Evolutionary conservation across 2,797 vertebrate genomes (phyloP).

Genomic region (Enteromius anoplus): DNA sequence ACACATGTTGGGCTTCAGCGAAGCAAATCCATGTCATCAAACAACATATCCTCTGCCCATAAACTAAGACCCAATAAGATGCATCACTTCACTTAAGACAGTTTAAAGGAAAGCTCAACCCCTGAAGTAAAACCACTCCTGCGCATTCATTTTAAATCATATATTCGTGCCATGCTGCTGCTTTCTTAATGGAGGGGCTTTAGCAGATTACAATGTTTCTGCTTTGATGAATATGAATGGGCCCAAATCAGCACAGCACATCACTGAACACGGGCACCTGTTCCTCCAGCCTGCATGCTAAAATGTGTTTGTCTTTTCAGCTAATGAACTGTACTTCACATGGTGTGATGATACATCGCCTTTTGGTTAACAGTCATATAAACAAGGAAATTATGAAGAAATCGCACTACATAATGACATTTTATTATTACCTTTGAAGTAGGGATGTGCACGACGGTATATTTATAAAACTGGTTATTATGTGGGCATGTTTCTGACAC

Average conservation of each 20-base stretch:
- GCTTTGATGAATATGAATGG: conserved; percentile 39
- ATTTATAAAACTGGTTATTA: neutral
- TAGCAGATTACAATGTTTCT: conserved; percentile 37
- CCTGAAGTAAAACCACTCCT: conserved; percentile 33
- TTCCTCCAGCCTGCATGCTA: conserved; percentile 9
- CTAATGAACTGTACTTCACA: conserved; percentile 7
- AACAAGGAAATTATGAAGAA: neutral
- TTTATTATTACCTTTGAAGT: neutral
- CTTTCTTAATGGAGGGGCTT: conserved; percentile 13
- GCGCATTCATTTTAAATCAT: conserved; percentile 34
- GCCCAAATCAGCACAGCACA: conserved; percentile 30
- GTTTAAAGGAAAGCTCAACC: conserved; percentile 12
- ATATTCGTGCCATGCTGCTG: neutral
- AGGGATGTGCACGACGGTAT: neutral
- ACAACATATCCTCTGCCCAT: conserved; percentile 23
- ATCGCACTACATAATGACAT: neutral
- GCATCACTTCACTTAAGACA: conserved; percentile 30
- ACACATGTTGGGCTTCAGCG: conserved; percentile 16
- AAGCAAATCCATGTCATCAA: conserved; percentile 32
- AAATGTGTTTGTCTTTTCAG: conserved; percentile 32
- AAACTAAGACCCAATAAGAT: conserved; percentile 42
- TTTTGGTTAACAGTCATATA: neutral
- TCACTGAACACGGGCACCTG: conserved; percentile 27
- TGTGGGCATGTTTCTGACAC: neutral
- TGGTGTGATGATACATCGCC: neutral